A percentile compares a stretch with the other conserved stretches of the same genome.
These are phyloP conservation scores for Alentia gelatinosa DNA, from an alignment of 2,888 invertebrate species.

Conservation along the genomic window DNA sequence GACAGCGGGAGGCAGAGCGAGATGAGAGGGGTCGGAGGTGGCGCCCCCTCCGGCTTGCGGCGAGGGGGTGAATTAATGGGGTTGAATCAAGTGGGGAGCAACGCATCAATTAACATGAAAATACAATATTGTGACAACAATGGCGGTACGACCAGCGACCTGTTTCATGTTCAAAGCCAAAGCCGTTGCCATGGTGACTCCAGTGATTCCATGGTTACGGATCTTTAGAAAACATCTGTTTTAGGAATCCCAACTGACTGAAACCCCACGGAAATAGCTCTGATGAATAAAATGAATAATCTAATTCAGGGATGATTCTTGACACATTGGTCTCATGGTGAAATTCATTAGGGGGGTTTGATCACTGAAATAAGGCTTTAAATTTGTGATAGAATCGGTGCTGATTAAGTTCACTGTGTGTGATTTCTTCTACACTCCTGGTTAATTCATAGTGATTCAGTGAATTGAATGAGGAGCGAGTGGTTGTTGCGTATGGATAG, in stretches of 20 bases:
- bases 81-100: slow-evolving; percentile 39
- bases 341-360: neutral
- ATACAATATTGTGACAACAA: slow-evolving; percentile 47
- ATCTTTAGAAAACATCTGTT: neutral
- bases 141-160: neutral
- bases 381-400: too few species aligned
- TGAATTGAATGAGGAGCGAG: too few species aligned
- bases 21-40: slow-evolving; percentile 36
- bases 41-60: slow-evolving; percentile 24
- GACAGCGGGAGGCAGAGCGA: neutral
- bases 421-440: too few species aligned
- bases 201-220: neutral
- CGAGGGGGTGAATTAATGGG: slow-evolving; percentile 21
- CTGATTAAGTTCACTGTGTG: too few species aligned
- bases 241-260: neutral
- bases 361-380: too few species aligned
- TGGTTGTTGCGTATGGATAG: too few species aligned
- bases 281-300: neutral
- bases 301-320: neutral
- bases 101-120: slow-evolving; percentile 34
- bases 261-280: neutral
- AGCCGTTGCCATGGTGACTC: neutral
- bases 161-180: slow-evolving; percentile 25
- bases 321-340: neutral
- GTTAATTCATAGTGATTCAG: too few species aligned